These are phyloP conservation scores for Orestias chungarensis DNA, from an alignment of 2,797 vertebrate species.

Conservation along the genomic window DNA sequence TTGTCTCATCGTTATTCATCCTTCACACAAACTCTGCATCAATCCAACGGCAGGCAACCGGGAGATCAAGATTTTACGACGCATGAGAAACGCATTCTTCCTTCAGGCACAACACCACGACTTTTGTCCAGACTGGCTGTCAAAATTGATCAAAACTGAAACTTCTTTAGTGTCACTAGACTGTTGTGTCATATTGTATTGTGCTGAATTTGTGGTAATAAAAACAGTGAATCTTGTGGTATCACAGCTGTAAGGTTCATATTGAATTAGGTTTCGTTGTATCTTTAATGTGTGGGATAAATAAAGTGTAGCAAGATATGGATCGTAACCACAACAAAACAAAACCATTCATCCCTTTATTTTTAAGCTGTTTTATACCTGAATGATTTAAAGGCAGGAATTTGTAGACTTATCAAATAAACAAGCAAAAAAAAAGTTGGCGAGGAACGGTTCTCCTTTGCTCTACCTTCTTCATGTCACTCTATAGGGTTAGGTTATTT, in stretches of 20 bases:
- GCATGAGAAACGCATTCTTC: too few species aligned
- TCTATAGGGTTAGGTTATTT: too few species aligned
- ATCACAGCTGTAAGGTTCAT: neutral
- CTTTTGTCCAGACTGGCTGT: too few species aligned
- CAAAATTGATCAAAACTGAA: too few species aligned
- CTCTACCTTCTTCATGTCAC: too few species aligned
- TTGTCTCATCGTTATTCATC: too few species aligned
- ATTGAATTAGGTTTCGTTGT: neutral
- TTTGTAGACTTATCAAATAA: neutral
- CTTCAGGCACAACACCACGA: too few species aligned
- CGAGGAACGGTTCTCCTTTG: too few species aligned
- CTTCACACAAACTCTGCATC: too few species aligned
- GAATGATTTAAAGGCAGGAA: neutral
- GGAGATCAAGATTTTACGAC: too few species aligned
- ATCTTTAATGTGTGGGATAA: neutral
- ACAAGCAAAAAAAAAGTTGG: neutral
- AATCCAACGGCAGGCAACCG: too few species aligned
- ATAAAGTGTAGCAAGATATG: neutral
- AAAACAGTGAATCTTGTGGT: neutral
- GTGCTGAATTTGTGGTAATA: neutral
- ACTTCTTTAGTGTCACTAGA: too few species aligned
- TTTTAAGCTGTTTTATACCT: neutral
- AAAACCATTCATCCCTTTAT: neutral
- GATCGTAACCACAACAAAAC: neutral
- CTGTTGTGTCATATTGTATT: neutral